Evolutionary conservation across 1,140 invertebrate species (phyloP).

Genomic region (Hylyphantes graminicola): DNA sequence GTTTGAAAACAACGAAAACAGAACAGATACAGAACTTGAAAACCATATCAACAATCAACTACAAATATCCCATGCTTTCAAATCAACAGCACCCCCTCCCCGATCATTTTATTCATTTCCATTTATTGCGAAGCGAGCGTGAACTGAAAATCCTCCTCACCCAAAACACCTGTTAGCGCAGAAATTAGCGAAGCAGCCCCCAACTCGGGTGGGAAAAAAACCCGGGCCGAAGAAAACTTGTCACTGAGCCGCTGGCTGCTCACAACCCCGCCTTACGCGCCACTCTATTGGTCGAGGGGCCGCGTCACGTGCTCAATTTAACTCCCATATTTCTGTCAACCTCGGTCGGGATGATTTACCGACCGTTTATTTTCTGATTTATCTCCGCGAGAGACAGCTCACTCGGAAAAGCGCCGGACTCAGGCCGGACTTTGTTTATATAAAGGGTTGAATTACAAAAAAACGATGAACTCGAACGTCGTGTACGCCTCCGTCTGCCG

Average conservation of each 20-base stretch:
- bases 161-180: constrained; percentile 52
- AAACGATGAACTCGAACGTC: constrained; percentile 57
- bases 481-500: constrained; percentile 58
- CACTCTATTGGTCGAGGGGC: constrained; percentile 35
- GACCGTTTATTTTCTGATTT: constrained; percentile 63
- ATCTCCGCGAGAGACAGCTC: constrained; percentile 61
- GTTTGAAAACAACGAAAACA: too few relatives aligned
- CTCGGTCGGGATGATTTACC: constrained; percentile 61
- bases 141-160: too few relatives aligned
- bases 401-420: constrained; percentile 39
- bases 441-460: constrained; percentile 1
- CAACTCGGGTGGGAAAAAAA: constrained; percentile 13
- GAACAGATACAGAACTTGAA: too few relatives aligned
- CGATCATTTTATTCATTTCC: too few relatives aligned
- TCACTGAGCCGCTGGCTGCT: constrained; percentile 37
- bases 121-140: too few relatives aligned
- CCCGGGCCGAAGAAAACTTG: constrained; percentile 16
- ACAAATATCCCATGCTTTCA: too few relatives aligned
- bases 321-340: constrained; percentile 62
- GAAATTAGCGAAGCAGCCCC: constrained; percentile 36
- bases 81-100: too few relatives aligned
- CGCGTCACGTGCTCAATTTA: constrained; percentile 59
- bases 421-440: background rate
- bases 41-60: too few relatives aligned
- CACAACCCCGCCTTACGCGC: constrained; percentile 30